phyloP scores from a whole-genome alignment of 2,888 invertebrate species.

The Crocallis elinguaria region DNA sequence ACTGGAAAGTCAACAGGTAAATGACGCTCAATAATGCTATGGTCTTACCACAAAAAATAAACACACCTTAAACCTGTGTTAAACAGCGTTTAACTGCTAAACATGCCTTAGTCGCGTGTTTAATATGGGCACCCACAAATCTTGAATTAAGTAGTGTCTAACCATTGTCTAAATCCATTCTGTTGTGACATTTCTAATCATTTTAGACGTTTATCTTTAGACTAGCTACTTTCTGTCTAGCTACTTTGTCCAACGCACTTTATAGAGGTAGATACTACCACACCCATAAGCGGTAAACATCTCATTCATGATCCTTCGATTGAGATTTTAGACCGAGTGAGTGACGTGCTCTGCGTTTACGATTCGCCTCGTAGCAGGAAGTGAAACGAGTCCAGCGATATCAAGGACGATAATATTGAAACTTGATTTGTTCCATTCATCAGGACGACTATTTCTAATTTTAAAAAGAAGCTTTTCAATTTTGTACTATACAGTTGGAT shows the following conservation, averaged over 20 bases:
- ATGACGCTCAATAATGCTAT: slow-evolving; percentile 14
- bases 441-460: slow-evolving; percentile 31
- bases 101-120: too few relatives aligned
- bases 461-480: slow-evolving; percentile 18
- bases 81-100: too few relatives aligned
- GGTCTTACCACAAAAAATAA: too few relatives aligned
- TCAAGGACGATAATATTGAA: slow-evolving; percentile 76
- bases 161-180: too few relatives aligned
- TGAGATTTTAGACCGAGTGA: slow-evolving; percentile 79
- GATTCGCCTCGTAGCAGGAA: slow-evolving; percentile 77
- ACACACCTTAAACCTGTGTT: too few relatives aligned
- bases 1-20: slow-evolving; percentile 27
- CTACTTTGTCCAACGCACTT: slow-evolving; percentile 51
- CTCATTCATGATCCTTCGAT: slow-evolving; percentile 82
- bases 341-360: slow-evolving; percentile 79
- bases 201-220: too few relatives aligned
- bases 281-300: slow-evolving; percentile 70
- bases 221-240: slow-evolving; percentile 37
- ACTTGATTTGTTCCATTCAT: slow-evolving; percentile 61
- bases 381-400: slow-evolving; percentile 74
- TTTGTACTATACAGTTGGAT: slow-evolving; percentile 14
- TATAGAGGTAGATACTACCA: slow-evolving; percentile 49
- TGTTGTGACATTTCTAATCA: too few relatives aligned
- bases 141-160: too few relatives aligned
- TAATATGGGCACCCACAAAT: too few relatives aligned